A percentile compares a stretch with the other conserved stretches of the same genome.
Evolutionary conservation across 1,140 invertebrate species (phyloP).

Genomic region (Agrilus planipennis): DNA sequence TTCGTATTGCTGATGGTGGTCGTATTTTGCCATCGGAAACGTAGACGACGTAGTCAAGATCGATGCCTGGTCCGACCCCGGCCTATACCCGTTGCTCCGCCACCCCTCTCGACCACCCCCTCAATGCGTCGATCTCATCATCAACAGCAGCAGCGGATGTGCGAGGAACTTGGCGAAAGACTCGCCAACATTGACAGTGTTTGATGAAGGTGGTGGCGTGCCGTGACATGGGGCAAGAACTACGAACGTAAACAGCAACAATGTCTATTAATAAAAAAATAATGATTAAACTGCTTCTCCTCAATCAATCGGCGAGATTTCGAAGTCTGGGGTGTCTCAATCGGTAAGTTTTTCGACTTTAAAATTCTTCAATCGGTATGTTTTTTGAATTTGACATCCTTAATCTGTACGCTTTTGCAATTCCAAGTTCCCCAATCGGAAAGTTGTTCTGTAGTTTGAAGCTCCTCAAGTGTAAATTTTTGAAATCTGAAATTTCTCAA

Average conservation of each 20-base stretch:
- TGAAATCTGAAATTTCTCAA: too few relatives aligned
- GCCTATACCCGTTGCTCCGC: conserved; percentile 30
- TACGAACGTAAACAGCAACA: conserved; percentile 26
- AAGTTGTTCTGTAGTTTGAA: too few relatives aligned
- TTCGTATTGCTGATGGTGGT: conserved; percentile 27
- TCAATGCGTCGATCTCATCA: conserved; percentile 35
- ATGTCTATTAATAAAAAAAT: conserved; percentile 14
- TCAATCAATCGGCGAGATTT: not conserved
- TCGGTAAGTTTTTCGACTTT: not conserved
- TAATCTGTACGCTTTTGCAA: too few relatives aligned
- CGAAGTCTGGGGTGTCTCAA: not conserved
- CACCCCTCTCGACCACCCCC: too few relatives aligned
- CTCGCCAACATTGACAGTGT: conserved; percentile 43
- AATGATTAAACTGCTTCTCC: not conserved
- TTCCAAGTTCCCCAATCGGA: too few relatives aligned
- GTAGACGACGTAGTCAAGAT: conserved; percentile 21
- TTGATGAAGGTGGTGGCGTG: conserved; percentile 32
- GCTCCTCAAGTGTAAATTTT: too few relatives aligned
- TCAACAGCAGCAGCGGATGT: conserved; percentile 37
- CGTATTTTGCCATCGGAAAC: conserved; percentile 29
- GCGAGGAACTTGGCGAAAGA: conserved; percentile 40
- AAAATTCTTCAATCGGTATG: too few relatives aligned
- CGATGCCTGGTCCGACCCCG: conserved; percentile 27
- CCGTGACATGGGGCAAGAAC: conserved; percentile 7
- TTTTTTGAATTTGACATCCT: too few relatives aligned